A percentile compares a stretch with the other conserved stretches of the same genome.
These are phyloP conservation scores for Corythoichthys haematopterus DNA, from an alignment of 2,113 vertebrate species.

Conservation along the genomic window DNA sequence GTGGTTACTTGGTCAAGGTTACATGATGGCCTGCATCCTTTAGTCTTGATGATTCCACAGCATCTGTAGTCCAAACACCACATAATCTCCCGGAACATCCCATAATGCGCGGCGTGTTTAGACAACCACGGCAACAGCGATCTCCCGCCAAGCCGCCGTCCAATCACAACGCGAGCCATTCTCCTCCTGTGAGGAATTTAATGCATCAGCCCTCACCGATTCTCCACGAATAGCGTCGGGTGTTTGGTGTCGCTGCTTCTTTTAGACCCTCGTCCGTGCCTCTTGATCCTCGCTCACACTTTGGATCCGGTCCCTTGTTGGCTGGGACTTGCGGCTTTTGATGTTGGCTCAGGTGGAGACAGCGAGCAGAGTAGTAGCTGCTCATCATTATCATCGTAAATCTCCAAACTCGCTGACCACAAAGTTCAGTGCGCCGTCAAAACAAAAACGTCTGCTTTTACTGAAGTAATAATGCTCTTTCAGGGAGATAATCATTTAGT, in stretches of 20 bases:
- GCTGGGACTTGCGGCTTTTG: background rate
- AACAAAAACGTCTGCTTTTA: background rate
- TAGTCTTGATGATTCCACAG: background rate
- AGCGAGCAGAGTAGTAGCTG: background rate
- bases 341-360: conserved; percentile 4
- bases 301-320: conserved; percentile 1
- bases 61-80: background rate
- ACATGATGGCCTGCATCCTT: background rate
- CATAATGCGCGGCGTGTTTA: background rate
- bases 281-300: background rate
- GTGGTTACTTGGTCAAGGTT: background rate
- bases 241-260: conserved; percentile 1
- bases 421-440: background rate
- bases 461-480: background rate
- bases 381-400: background rate
- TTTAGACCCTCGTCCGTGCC: background rate
- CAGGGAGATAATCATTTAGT: background rate
- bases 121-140: background rate
- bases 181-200: conserved; percentile 24
- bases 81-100: conserved; percentile 2
- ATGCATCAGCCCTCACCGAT: conserved; percentile 15
- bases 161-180: conserved; percentile 6
- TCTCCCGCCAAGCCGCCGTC: background rate
- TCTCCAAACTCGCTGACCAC: background rate
- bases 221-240: conserved; percentile 19